These are phyloP conservation scores for Drosophila monieri DNA, from an alignment of 2,888 invertebrate species.

Conservation along the genomic window DNA sequence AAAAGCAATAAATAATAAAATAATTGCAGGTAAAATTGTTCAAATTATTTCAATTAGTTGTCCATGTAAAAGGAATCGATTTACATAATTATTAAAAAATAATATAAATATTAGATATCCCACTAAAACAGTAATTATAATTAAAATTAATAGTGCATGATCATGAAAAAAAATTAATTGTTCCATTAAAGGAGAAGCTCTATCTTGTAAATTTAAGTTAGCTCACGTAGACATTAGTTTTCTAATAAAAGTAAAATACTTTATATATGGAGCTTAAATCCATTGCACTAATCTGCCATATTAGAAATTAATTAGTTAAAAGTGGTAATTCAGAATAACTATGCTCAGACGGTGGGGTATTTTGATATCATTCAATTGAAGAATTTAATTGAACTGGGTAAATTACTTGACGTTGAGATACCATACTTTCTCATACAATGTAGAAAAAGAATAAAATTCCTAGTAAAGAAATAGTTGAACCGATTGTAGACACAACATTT, in stretches of 20 bases:
- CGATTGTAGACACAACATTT: slow-evolving; percentile 89
- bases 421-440: slow-evolving; percentile 87
- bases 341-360: slow-evolving; percentile 86
- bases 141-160: slow-evolving; percentile 86
- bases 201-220: slow-evolving; percentile 86
- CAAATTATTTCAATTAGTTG: slow-evolving; percentile 88
- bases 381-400: slow-evolving; percentile 85
- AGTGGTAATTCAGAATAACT: slow-evolving; percentile 86
- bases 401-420: slow-evolving; percentile 85
- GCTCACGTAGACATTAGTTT: slow-evolving; percentile 86
- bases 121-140: slow-evolving; percentile 87
- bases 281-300: slow-evolving; percentile 87
- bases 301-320: slow-evolving; percentile 87
- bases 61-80: slow-evolving; percentile 86
- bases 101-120: slow-evolving; percentile 86
- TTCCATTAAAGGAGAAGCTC: slow-evolving; percentile 87
- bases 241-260: slow-evolving; percentile 87
- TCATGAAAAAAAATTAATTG: slow-evolving; percentile 88
- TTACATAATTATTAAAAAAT: slow-evolving; percentile 86
- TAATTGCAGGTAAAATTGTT: slow-evolving; percentile 87
- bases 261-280: slow-evolving; percentile 89
- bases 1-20: slow-evolving; percentile 87
- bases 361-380: slow-evolving; percentile 88
- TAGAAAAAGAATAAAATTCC: slow-evolving; percentile 86
- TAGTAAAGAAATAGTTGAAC: slow-evolving; percentile 87